Percentiles rank a stretch among this genome's conserved stretches.
Conservation (phyloP, 2,888 invertebrate genomes). For the Agrochola macilenta region DNA sequence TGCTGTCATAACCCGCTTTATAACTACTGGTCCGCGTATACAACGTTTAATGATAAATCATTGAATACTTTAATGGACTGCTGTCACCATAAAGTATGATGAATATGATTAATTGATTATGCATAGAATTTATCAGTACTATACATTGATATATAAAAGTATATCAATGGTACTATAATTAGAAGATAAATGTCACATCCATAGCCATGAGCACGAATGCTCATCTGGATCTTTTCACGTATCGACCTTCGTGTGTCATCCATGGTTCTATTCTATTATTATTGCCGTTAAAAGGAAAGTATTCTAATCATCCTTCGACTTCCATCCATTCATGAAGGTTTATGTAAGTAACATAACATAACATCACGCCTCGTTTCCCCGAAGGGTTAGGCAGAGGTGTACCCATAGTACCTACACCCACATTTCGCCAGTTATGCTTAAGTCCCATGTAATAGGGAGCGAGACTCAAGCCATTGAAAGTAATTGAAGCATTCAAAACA, state of each 20-base stretch:
- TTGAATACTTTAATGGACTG: constrained; percentile 7
- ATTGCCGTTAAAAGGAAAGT: neutral
- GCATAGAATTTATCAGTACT: neutral
- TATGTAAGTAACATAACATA: neutral
- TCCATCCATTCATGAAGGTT: too few relatives aligned
- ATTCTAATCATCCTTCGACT: neutral
- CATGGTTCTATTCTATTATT: neutral
- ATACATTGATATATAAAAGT: too few relatives aligned
- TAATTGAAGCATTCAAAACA: neutral
- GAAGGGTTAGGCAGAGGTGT: too few relatives aligned
- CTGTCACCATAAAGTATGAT: neutral
- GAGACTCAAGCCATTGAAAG: too few relatives aligned
- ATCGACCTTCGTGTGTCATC: neutral
- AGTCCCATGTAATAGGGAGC: too few relatives aligned
- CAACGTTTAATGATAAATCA: constrained; percentile 6
- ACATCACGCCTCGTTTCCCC: too few relatives aligned
- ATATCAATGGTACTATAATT: neutral
- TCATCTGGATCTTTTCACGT: neutral
- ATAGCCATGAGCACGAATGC: neutral
- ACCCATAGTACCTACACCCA: too few relatives aligned
- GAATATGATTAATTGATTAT: neutral
- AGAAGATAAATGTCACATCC: neutral
- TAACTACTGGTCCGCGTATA: constrained; percentile 13
- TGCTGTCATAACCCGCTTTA: constrained; percentile 24
- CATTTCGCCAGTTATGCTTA: too few relatives aligned